These are phyloP conservation scores for Nipponia nippon DNA, from an alignment of 2,113 vertebrate genomes.

Conservation along the genomic window DNA sequence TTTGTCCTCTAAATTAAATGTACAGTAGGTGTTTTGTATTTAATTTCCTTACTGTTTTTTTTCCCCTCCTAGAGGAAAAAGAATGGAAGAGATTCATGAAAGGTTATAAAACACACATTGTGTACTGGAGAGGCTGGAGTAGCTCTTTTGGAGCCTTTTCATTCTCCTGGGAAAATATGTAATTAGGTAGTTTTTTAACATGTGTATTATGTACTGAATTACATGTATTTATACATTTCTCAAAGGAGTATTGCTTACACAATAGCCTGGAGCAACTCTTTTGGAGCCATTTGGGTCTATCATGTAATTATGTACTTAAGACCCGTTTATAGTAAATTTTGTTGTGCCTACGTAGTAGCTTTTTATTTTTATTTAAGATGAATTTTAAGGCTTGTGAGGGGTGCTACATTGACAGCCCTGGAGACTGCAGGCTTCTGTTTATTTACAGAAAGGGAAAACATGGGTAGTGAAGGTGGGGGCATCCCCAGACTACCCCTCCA, in stretches of 20 bases:
- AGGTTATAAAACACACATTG: constrained; percentile 75
- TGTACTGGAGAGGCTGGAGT: constrained; percentile 52
- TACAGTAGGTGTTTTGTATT: constrained; percentile 77
- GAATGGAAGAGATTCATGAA: constrained; percentile 60
- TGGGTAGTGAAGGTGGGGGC: neutral
- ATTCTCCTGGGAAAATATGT: constrained; percentile 72
- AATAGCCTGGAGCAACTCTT: constrained; percentile 72
- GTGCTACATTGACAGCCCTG: neutral
- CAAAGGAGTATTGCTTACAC: constrained; percentile 71
- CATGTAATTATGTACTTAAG: constrained; percentile 66
- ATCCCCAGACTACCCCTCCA: neutral
- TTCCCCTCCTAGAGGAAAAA: constrained; percentile 50
- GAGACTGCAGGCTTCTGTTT: constrained; percentile 12
- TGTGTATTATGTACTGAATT: constrained; percentile 62
- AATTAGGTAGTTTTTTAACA: constrained; percentile 68
- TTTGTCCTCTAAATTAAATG: constrained; percentile 70
- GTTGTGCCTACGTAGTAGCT: constrained; percentile 42
- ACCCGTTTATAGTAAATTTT: constrained; percentile 66
- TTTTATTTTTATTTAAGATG: constrained; percentile 35
- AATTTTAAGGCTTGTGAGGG: constrained; percentile 13
- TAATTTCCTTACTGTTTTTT: constrained; percentile 63
- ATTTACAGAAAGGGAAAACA: neutral
- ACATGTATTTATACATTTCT: constrained; percentile 75
- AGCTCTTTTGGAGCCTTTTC: constrained; percentile 72
- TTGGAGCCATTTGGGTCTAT: constrained; percentile 63